phyloP scores from a whole-genome alignment of 2,797 vertebrate species.

The Glossophaga mutica region DNA sequence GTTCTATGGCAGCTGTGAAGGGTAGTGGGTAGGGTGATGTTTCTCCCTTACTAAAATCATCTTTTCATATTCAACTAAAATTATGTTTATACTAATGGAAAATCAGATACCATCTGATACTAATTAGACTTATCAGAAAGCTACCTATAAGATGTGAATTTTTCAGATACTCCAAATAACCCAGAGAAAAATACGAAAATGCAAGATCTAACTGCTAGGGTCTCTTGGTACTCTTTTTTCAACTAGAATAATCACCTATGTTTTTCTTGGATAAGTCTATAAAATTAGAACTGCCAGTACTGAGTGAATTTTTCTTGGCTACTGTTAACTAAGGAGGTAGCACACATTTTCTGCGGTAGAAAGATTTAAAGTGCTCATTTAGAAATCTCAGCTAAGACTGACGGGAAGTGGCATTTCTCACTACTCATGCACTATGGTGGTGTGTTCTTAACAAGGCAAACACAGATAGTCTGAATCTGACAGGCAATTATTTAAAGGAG shows the following conservation, averaged over 20 bases:
- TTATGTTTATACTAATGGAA: background rate
- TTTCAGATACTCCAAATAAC: conserved; percentile 12
- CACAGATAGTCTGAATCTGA: background rate
- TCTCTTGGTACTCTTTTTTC: background rate
- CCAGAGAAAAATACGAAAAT: conserved; percentile 11
- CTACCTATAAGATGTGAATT: background rate
- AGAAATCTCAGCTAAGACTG: conserved; percentile 13
- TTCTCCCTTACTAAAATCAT: background rate
- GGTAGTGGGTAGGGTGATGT: background rate
- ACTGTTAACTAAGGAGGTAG: conserved; percentile 19
- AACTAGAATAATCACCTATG: background rate
- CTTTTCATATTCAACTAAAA: background rate
- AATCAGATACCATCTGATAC: background rate
- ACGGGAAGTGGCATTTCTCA: background rate
- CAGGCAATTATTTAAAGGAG: background rate
- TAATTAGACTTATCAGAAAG: conserved; percentile 18
- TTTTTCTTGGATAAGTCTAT: background rate
- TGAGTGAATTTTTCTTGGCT: conserved; percentile 20
- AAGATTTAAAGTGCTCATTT: conserved; percentile 38
- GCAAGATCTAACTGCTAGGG: background rate
- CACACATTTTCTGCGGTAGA: conserved; percentile 16
- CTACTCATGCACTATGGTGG: background rate
- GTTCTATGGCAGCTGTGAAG: background rate
- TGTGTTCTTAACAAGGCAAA: conserved; percentile 1
- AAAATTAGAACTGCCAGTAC: conserved; percentile 15